Conservation (phyloP, 2,797 vertebrate genomes). For the Phoeniculus purpureus region DNA sequence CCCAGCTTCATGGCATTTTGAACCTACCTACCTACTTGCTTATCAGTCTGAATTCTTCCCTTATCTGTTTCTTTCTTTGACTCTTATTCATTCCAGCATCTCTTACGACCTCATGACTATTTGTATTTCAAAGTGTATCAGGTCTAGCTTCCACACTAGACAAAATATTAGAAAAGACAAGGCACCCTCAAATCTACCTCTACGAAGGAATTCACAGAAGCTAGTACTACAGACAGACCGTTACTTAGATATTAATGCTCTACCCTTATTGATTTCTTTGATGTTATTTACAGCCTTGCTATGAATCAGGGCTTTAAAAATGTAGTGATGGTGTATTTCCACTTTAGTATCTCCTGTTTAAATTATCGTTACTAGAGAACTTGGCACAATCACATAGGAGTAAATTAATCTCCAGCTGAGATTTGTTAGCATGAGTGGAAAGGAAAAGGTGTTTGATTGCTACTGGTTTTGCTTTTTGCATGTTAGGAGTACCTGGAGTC, state of each 20-base stretch:
- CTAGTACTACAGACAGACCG: background rate
- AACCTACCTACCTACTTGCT: background rate
- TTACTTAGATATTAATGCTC: background rate
- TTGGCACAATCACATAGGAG: background rate
- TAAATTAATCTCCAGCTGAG: background rate
- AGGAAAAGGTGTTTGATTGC: background rate
- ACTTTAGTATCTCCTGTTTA: background rate
- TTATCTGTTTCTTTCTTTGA: background rate
- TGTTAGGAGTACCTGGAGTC: background rate
- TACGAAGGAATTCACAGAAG: background rate
- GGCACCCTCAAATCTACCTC: background rate
- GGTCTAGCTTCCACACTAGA: background rate
- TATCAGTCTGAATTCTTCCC: background rate
- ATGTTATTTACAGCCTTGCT: background rate
- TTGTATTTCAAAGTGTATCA: constrained; percentile 10
- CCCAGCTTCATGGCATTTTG: background rate
- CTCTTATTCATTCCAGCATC: background rate
- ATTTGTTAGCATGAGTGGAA: background rate
- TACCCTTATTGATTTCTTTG: constrained; percentile 6
- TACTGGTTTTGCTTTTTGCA: background rate
- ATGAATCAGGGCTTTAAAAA: background rate
- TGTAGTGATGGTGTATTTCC: background rate
- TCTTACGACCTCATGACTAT: constrained; percentile 24
- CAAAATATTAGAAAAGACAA: background rate
- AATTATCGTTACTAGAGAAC: background rate